These are phyloP conservation scores for Iselma pallidipennis DNA, from an alignment of 2,888 invertebrate species.

Conservation along the genomic window DNA sequence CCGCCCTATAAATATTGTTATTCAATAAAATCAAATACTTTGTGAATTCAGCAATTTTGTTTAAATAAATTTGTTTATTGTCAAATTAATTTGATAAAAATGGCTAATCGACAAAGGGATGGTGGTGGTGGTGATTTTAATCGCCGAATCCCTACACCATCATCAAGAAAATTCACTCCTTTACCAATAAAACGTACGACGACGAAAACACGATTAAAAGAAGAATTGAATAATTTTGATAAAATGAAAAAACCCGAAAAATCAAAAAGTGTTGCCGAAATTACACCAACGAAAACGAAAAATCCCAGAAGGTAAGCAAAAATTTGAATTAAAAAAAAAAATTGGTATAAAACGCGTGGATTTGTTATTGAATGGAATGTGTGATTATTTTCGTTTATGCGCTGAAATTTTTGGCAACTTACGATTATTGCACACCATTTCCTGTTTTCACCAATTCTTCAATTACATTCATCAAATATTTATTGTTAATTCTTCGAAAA, in stretches of 20 bases:
- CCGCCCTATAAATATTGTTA: no score
- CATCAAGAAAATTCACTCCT: slow-evolving; percentile 42
- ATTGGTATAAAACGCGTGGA: no score
- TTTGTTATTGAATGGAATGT: background rate
- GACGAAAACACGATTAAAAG: slow-evolving; percentile 35
- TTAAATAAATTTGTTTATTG: background rate
- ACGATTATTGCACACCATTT: background rate
- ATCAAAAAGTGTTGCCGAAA: slow-evolving; percentile 42
- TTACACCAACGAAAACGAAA: slow-evolving; percentile 41
- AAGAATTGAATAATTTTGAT: slow-evolving; percentile 7
- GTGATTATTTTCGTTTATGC: background rate
- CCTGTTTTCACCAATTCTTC: background rate
- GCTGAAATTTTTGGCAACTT: background rate
- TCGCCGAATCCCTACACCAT: slow-evolving; percentile 39
- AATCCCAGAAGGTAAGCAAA: background rate
- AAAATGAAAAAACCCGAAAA: slow-evolving; percentile 17
- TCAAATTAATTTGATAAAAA: background rate
- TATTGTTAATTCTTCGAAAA: background rate
- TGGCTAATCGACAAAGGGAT: background rate
- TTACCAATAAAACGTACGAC: slow-evolving; percentile 29
- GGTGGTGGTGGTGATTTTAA: background rate
- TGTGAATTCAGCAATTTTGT: background rate
- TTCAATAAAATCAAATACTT: background rate
- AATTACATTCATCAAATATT: no score
- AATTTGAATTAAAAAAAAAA: slow-evolving; percentile 5